Evolutionary conservation across 1,140 invertebrate genomes (phyloP).

Genomic region (Rhopalosiphum padi): DNA sequence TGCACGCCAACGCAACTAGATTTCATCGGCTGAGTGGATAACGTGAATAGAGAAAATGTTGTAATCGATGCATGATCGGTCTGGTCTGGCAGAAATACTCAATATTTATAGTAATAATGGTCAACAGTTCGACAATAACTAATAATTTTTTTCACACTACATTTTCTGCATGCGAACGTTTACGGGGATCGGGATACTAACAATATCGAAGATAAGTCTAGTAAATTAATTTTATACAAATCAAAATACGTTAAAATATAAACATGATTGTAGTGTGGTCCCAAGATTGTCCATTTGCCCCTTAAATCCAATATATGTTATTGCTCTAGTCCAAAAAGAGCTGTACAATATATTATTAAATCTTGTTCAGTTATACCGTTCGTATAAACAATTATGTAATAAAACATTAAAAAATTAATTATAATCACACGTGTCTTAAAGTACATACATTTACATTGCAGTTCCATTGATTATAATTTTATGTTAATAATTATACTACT

Average conservation of each 20-base stretch:
- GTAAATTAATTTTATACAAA: conserved; percentile 21
- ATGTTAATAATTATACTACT: neutral
- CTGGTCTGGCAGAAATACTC: too few relatives aligned
- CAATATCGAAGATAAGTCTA: neutral
- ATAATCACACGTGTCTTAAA: neutral
- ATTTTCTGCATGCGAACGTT: neutral
- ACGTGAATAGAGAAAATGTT: neutral
- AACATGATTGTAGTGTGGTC: conserved; percentile 46
- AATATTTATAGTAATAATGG: neutral
- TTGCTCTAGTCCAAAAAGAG: conserved; percentile 4
- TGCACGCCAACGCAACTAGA: neutral
- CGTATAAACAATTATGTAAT: neutral
- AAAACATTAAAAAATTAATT: neutral
- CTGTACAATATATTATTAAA: conserved; percentile 19
- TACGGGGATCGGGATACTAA: neutral
- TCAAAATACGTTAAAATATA: conserved; percentile 23
- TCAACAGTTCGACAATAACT: neutral
- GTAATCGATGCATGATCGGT: neutral
- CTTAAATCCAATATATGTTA: conserved; percentile 41
- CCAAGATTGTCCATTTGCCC: conserved; percentile 47
- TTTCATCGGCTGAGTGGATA: neutral
- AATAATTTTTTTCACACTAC: neutral
- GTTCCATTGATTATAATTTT: neutral
- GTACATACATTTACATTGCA: neutral
- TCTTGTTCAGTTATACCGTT: neutral